Evolutionary conservation across 1,140 invertebrate genomes (phyloP), one percentile per base, ranked within the genome.

Genomic region (Maniola jurtina): DNA sequence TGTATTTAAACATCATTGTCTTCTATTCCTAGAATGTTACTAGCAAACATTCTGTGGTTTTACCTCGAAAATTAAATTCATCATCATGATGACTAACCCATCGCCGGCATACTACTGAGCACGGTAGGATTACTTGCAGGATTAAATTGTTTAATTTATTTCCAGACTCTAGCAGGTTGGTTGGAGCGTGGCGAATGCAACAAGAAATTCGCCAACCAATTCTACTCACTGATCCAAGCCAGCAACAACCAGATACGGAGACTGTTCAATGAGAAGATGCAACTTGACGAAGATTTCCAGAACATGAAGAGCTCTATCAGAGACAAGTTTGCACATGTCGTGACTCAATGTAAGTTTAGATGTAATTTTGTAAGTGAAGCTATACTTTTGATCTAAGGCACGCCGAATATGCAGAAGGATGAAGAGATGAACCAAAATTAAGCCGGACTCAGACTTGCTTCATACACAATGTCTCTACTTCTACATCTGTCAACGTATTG

Each of bases 201-300:
- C 68, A 98, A 98, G 85, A 93, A 95, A 58, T 98, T 97, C 84
- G 93, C 96, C 0, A 97, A 96, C 76, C 93, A 93, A 0, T 98
- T 99, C 90, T 98, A 98, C 84, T 96, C 96, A 0, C 96, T 99
- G 94, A 96, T 99, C 63, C 97, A 99, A 86, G 96, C 96, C 11
- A 96, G 95, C 0, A 97, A 98, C 88, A 96, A 96, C 7, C 97
- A 98, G 75, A 95, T 98, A 0, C 91, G 97, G 10, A 91, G 96
- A 54, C 90, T 99, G 1, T 92, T 97, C 36, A 94, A 92, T 38
- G 97, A 98, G 83, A 98, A 97, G 83, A 93, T 93, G 56, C 92
- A 94, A 52, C 94, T 96, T 65, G 97, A 98, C 85, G 96, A 98
- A 59, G 97, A 98, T 82, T 86, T 97, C 6, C 93, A 95, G 50